Evolutionary conservation across 2,888 invertebrate species (phyloP).

Genomic region (Lochmaea capreae): DNA sequence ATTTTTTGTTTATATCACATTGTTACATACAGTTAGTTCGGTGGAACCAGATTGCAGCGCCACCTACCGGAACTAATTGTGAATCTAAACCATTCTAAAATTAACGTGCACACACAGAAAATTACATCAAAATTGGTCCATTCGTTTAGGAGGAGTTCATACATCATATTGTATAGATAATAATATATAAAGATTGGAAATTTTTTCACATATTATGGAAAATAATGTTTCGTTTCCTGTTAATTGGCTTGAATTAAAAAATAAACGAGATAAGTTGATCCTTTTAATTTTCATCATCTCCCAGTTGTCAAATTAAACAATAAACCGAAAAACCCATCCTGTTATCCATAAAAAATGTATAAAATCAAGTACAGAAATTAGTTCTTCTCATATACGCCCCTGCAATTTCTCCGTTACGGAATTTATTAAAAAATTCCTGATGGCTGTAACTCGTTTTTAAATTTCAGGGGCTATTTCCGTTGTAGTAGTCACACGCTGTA

Average conservation of each 20-base stretch:
- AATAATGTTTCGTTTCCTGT: background rate
- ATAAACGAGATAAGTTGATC: background rate
- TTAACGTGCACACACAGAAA: too few relatives aligned
- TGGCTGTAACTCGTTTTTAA: conserved; percentile 32
- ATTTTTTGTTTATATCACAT: too few relatives aligned
- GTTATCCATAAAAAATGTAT: conserved; percentile 4
- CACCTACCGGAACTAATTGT: too few relatives aligned
- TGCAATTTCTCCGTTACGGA: background rate
- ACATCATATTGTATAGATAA: too few relatives aligned
- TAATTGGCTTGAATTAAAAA: background rate
- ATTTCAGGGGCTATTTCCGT: conserved; percentile 20
- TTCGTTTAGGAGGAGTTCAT: too few relatives aligned
- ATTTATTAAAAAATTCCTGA: conserved; percentile 30
- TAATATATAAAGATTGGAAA: too few relatives aligned
- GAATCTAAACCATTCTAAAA: too few relatives aligned
- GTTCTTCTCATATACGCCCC: background rate
- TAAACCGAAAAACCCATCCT: background rate
- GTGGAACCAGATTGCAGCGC: too few relatives aligned
- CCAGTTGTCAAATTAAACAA: background rate
- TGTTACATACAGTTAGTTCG: too few relatives aligned
- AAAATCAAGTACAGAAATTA: conserved; percentile 4
- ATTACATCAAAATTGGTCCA: too few relatives aligned
- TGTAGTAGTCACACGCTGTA: background rate
- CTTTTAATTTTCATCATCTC: background rate
- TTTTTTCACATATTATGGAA: background rate